These are phyloP conservation scores for Tachyglossus aculeatus DNA, from an alignment of 2,797 vertebrate species.

Conservation along the genomic window DNA sequence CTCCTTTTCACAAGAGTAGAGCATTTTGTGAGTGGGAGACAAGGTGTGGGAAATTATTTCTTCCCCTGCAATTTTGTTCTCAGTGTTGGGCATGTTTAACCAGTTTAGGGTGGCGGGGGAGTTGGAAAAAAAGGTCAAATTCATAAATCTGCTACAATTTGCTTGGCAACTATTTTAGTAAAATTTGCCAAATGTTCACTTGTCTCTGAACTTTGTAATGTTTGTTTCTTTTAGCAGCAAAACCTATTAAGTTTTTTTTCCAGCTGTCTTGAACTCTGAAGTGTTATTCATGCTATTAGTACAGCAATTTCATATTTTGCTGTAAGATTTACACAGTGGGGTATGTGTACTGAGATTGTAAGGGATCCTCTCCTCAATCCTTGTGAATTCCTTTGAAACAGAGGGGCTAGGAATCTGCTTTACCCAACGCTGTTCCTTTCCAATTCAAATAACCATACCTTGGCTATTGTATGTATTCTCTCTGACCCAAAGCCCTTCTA, in stretches of 20 bases:
- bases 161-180: conserved; percentile 28
- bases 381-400: too few relatives aligned
- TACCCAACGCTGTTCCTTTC: too few relatives aligned
- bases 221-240: conserved; percentile 1
- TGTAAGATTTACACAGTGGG: neutral
- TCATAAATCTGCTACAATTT: conserved; percentile 35
- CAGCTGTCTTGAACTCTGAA: neutral
- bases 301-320: neutral
- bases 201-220: conserved; percentile 17
- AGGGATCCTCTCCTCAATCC: too few relatives aligned
- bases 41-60: conserved; percentile 5
- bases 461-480: too few relatives aligned
- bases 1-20: conserved; percentile 2
- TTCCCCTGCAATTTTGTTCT: conserved; percentile 2
- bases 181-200: conserved; percentile 24
- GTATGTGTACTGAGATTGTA: too few relatives aligned
- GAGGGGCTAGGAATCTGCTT: too few relatives aligned
- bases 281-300: conserved; percentile 11
- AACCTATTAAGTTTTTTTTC: conserved; percentile 22
- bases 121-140: conserved; percentile 27
- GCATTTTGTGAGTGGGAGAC: neutral
- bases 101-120: neutral
- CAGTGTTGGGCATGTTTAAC: conserved; percentile 12
- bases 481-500: too few relatives aligned
- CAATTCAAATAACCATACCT: too few relatives aligned